Percentiles rank a stretch among this genome's conserved stretches.
Conservation (phyloP, 2,888 invertebrate genomes). For the Perizoma affinitatum region DNA sequence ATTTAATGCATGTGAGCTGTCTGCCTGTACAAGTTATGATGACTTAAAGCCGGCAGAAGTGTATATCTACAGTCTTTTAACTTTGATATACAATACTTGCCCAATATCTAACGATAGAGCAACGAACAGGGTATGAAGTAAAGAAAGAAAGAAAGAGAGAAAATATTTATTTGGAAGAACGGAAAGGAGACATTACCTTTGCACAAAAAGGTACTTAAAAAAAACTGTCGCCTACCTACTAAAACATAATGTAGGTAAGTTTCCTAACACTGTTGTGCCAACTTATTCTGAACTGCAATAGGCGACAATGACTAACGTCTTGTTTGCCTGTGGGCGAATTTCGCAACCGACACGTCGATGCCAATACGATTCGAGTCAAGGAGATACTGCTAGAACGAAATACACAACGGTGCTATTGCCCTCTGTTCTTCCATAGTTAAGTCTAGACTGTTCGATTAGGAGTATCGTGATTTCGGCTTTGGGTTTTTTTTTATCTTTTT, state of each 20-base stretch:
- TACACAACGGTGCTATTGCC: constrained; percentile 61
- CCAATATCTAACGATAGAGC: constrained; percentile 18
- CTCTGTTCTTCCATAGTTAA: constrained; percentile 59
- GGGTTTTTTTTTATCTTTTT: constrained; percentile 33
- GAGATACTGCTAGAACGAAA: constrained; percentile 63
- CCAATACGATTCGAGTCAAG: constrained; percentile 73
- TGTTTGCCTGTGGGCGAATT: constrained; percentile 61
- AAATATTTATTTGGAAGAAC: no score
- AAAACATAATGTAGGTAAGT: no score
- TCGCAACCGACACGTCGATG: constrained; percentile 68
- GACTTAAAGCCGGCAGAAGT: constrained; percentile 22
- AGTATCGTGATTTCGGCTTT: constrained; percentile 40
- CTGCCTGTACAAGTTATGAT: constrained; percentile 3
- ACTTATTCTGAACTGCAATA: constrained; percentile 51
- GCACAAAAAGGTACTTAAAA: no score
- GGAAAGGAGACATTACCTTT: no score
- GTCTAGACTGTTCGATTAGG: constrained; percentile 46
- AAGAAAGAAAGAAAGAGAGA: no score
- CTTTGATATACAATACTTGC: constrained; percentile 12
- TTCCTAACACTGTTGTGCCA: no score
- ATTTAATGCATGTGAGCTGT: no score
- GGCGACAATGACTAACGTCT: constrained; percentile 74
- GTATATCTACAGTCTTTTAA: constrained; percentile 14
- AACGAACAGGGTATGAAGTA: constrained; percentile 19
- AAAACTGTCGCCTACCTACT: no score